These are phyloP conservation scores for Ditylenchus weischeri DNA, from an alignment of 2,888 invertebrate species.

Conservation along the genomic window DNA sequence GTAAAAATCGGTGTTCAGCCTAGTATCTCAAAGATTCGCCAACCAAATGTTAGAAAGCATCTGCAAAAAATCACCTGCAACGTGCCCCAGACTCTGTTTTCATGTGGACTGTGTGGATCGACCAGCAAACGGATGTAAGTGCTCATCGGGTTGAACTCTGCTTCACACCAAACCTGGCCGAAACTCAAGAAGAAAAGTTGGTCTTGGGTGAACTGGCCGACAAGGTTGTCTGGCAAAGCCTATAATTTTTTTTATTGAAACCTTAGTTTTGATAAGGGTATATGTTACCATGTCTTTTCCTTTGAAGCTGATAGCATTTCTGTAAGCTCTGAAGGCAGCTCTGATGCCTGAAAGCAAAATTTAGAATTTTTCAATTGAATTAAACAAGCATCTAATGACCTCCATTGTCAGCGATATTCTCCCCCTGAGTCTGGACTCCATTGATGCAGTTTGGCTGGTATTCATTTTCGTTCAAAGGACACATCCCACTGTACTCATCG, in stretches of 20 bases:
- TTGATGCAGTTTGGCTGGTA: constrained; percentile 32
- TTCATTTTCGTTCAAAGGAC: constrained; percentile 35
- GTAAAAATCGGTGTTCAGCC: no score
- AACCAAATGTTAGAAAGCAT: no score
- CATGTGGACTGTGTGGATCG: constrained; percentile 50
- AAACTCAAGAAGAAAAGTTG: constrained; percentile 55
- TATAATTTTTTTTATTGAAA: background rate
- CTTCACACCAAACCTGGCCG: constrained; percentile 51
- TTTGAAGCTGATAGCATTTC: constrained; percentile 42
- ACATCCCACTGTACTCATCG: constrained; percentile 43
- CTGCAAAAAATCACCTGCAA: background rate
- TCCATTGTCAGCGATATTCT: constrained; percentile 62
- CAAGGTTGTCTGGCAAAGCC: constrained; percentile 26
- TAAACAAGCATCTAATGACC: constrained; percentile 41
- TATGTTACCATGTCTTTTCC: constrained; percentile 41
- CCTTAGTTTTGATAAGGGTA: background rate
- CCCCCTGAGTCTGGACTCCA: constrained; percentile 59
- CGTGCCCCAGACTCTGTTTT: constrained; percentile 46
- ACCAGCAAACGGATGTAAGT: constrained; percentile 30
- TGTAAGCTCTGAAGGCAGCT: constrained; percentile 51
- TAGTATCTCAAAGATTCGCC: no score
- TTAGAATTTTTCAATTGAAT: background rate
- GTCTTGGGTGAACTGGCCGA: constrained; percentile 54
- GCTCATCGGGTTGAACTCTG: constrained; percentile 28
- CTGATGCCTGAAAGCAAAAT: constrained; percentile 34